Conservation (phyloP, 1,140 invertebrate species). For the Sycophila sp. region DNA sequence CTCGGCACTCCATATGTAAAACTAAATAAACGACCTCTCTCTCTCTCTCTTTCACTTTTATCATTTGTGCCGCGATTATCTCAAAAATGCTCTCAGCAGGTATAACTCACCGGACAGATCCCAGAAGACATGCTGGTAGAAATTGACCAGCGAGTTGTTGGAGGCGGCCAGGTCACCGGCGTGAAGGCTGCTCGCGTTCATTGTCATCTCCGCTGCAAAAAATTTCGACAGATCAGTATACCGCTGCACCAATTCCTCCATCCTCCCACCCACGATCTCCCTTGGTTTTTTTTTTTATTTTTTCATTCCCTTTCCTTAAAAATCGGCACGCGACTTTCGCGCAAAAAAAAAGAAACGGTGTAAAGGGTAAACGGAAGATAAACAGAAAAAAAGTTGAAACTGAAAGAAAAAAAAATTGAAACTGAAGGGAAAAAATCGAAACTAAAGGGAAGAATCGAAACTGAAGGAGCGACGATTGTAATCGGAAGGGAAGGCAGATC, state of each 20-base stretch:
- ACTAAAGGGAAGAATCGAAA: background rate
- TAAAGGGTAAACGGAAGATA: too few species aligned
- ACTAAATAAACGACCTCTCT: too few species aligned
- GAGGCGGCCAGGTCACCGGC: slow-evolving; percentile 50
- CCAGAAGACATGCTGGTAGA: slow-evolving; percentile 67
- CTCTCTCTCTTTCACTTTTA: too few species aligned
- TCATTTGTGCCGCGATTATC: background rate
- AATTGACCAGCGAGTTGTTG: slow-evolving; percentile 63
- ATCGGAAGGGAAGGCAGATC: too few species aligned
- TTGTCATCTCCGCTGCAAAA: slow-evolving; percentile 45
- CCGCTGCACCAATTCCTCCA: background rate
- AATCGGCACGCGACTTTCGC: too few species aligned
- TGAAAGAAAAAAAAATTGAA: slow-evolving; percentile 12
- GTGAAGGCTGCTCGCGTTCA: slow-evolving; percentile 47
- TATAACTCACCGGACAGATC: slow-evolving; percentile 67
- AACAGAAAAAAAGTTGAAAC: too few species aligned
- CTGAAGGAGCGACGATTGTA: too few species aligned
- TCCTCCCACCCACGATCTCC: background rate
- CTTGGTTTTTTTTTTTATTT: too few species aligned
- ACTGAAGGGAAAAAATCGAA: background rate
- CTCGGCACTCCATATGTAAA: too few species aligned
- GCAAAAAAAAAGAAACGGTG: too few species aligned
- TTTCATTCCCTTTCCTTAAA: too few species aligned
- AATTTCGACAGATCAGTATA: background rate
- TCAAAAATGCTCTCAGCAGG: background rate